Evolutionary conservation across 2,888 invertebrate genomes (phyloP).

Genomic region (Creontiades dilutus): DNA sequence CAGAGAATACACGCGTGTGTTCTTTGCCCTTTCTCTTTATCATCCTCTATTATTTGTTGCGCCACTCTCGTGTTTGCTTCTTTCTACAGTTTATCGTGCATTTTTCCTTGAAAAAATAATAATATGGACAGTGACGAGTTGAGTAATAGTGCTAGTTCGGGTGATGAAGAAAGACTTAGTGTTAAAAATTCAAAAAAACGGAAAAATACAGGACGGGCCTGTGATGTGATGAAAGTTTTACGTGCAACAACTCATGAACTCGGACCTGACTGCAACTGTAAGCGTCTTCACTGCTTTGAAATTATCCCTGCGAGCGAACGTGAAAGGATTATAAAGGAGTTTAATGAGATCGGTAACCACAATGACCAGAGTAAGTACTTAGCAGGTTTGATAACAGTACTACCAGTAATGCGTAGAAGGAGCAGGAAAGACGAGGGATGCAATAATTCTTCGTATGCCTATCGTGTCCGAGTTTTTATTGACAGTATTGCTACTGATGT

Average conservation of each 20-base stretch:
- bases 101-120: too few relatives aligned
- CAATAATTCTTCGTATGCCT: constrained; percentile 15
- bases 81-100: too few relatives aligned
- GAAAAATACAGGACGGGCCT: constrained; percentile 17
- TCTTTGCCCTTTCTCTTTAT: too few relatives aligned
- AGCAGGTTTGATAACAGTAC: constrained; percentile 66
- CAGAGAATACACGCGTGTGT: too few relatives aligned
- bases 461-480: not conserved
- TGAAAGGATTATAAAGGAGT: not conserved
- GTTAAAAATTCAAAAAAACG: constrained; percentile 30
- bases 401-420: not conserved
- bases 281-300: not conserved
- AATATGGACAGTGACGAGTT: too few relatives aligned
- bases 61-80: too few relatives aligned
- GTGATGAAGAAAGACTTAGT: too few relatives aligned
- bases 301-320: not conserved
- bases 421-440: constrained; percentile 12
- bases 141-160: too few relatives aligned
- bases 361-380: constrained; percentile 71
- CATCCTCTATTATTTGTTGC: too few relatives aligned
- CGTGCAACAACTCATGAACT: constrained; percentile 1
- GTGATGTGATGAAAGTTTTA: constrained; percentile 14
- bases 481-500: not conserved
- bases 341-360: constrained; percentile 38
- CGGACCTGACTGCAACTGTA: not conserved